These are phyloP conservation scores for Apotomis betuletana DNA, from an alignment of 2,888 invertebrate genomes.

Conservation along the genomic window DNA sequence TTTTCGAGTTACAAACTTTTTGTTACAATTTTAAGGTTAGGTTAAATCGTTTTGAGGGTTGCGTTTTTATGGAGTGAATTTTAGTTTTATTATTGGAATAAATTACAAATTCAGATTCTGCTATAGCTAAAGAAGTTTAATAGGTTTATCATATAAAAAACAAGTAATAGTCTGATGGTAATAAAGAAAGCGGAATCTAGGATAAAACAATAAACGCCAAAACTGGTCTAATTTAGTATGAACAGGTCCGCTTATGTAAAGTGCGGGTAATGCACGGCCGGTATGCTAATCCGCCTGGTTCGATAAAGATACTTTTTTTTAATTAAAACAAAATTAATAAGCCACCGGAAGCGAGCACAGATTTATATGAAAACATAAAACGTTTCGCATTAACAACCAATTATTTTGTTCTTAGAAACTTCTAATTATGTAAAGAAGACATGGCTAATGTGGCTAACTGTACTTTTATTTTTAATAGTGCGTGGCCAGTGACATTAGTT, in stretches of 20 bases:
- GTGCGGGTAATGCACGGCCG: slow-evolving; percentile 52
- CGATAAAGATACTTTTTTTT: slow-evolving; percentile 54
- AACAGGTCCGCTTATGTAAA: slow-evolving; percentile 52
- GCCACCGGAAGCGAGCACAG: slow-evolving; percentile 69
- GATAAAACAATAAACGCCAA: slow-evolving; percentile 65
- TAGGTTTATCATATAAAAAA: slow-evolving; percentile 6
- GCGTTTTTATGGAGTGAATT: slow-evolving; percentile 29
- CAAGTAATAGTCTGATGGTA: slow-evolving; percentile 10
- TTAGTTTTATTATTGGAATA: slow-evolving; percentile 24
- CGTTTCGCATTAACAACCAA: slow-evolving; percentile 57
- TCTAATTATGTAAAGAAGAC: slow-evolving; percentile 53
- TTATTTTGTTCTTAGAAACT: slow-evolving; percentile 53
- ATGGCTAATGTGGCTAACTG: slow-evolving; percentile 32
- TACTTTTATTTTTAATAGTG: slow-evolving; percentile 33
- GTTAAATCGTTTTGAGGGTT: slow-evolving; percentile 34
- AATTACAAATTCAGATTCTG: slow-evolving; percentile 12
- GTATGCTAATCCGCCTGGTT: slow-evolving; percentile 60
- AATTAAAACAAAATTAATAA: slow-evolving; percentile 59
- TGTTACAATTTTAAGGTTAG: slow-evolving; percentile 38
- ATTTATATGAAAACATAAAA: slow-evolving; percentile 69
- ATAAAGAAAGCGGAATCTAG: slow-evolving; percentile 56
- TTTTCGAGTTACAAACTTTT: slow-evolving; percentile 43
- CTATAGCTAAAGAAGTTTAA: background rate
- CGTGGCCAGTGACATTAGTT: slow-evolving; percentile 34
- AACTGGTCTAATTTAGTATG: slow-evolving; percentile 52